Conservation (phyloP, 2,113 vertebrate genomes). For the Hymenochirus boettgeri region DNA sequence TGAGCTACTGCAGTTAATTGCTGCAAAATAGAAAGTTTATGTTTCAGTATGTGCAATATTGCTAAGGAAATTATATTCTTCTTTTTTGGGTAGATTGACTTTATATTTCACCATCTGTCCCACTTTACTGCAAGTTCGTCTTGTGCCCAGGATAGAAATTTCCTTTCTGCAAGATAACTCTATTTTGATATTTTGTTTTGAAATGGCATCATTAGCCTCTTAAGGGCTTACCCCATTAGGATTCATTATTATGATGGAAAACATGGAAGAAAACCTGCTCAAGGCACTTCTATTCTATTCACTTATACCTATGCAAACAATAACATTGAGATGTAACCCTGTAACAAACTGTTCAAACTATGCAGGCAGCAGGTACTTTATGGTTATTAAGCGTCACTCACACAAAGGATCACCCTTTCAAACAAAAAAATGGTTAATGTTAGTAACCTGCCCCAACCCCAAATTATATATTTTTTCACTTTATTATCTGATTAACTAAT, state of each 20-base stretch:
- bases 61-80: conserved; percentile 33
- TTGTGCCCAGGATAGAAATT: background rate
- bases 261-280: background rate
- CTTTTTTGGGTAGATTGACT: conserved; percentile 32
- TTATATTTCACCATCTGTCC: conserved; percentile 33
- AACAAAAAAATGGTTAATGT: too few species aligned
- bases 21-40: conserved; percentile 16
- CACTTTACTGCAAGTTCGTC: conserved; percentile 3
- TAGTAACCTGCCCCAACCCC: too few species aligned
- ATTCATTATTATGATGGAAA: background rate
- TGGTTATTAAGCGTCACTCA: too few species aligned
- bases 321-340: too few species aligned
- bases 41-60: conserved; percentile 8
- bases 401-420: too few species aligned
- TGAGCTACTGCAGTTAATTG: conserved; percentile 15
- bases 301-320: too few species aligned
- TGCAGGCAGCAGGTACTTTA: too few species aligned
- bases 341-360: too few species aligned
- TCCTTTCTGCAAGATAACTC: background rate
- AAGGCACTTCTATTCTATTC: too few species aligned
- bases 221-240: background rate
- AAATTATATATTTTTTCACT: too few species aligned
- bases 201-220: background rate
- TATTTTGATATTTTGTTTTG: background rate
- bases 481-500: too few species aligned